Evolutionary conservation across 2,797 vertebrate genomes (phyloP).

Genomic region (Numenius phaeopus): DNA sequence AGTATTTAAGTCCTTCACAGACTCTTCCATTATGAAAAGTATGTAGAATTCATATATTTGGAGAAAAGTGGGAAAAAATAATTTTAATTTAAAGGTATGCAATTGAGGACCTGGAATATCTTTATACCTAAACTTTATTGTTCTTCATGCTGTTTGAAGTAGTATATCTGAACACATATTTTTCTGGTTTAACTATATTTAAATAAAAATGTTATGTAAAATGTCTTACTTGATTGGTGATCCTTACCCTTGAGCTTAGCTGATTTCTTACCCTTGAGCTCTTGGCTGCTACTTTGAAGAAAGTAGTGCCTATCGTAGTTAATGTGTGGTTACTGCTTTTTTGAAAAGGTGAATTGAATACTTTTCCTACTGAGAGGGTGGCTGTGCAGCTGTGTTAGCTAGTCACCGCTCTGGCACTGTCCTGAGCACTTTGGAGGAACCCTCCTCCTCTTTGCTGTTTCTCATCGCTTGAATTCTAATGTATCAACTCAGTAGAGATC

Average conservation of each 20-base stretch:
- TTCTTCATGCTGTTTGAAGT: not conserved
- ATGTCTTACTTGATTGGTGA: not conserved
- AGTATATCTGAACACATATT: not conserved
- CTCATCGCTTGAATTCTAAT: not conserved
- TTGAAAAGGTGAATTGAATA: not conserved
- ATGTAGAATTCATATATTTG: not conserved
- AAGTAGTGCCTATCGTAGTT: rapidly evolving
- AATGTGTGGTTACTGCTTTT: not conserved
- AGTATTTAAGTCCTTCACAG: not conserved
- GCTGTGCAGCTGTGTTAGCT: not conserved
- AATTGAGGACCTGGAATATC: not conserved
- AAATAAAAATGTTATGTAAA: not conserved
- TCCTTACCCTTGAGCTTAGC: not conserved
- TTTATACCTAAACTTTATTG: not conserved
- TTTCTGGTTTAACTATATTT: not conserved
- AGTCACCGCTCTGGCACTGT: rapidly evolving
- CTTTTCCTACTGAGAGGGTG: not conserved
- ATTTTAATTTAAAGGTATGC: not conserved
- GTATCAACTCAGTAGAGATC: not conserved
- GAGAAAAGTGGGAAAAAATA: not conserved
- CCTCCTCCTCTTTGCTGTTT: not conserved
- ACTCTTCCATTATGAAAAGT: not conserved
- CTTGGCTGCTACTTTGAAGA: not conserved
- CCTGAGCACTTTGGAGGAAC: not conserved
- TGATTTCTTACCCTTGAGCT: not conserved